These are phyloP conservation scores for Parelbella ahira DNA, from an alignment of 2,888 invertebrate genomes.

Conservation along the genomic window DNA sequence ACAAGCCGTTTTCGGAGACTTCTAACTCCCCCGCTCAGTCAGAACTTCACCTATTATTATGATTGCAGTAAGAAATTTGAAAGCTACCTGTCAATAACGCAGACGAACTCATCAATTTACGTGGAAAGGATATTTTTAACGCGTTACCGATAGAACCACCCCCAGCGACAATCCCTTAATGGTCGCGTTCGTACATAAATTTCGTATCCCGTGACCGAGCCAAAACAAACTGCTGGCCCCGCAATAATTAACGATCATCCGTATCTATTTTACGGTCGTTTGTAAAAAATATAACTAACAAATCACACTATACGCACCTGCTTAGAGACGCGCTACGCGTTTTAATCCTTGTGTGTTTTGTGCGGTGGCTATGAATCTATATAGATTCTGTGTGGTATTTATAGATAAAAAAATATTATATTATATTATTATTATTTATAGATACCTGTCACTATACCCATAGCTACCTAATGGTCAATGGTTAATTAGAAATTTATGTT, in stretches of 20 bases:
- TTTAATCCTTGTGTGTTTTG: too few relatives aligned
- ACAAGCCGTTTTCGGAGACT: too few relatives aligned
- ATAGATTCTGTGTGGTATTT: too few relatives aligned
- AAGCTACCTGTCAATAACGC: constrained; percentile 6
- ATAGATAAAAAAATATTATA: too few relatives aligned
- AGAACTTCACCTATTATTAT: too few relatives aligned
- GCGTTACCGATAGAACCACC: constrained; percentile 33
- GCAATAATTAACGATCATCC: constrained; percentile 23
- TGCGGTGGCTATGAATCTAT: too few relatives aligned
- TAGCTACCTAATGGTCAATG: too few relatives aligned
- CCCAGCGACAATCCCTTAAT: constrained; percentile 70
- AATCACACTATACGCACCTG: constrained; percentile 62
- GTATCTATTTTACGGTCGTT: constrained; percentile 72
- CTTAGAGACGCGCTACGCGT: constrained; percentile 21
- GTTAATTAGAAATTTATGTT: too few relatives aligned
- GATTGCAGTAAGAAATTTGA: too few relatives aligned
- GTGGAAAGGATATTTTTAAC: constrained; percentile 23
- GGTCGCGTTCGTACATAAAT: constrained; percentile 71
- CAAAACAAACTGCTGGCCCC: constrained; percentile 70
- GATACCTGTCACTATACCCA: too few relatives aligned
- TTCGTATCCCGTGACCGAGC: constrained; percentile 64
- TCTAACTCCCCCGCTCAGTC: too few relatives aligned
- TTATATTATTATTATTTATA: too few relatives aligned
- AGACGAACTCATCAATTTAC: constrained; percentile 8
- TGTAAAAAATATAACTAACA: constrained; percentile 62